Evolutionary conservation across 2,797 vertebrate species (phyloP), one percentile per base, ranked within the genome.

Genomic region (Halcyon smyrnensis): DNA sequence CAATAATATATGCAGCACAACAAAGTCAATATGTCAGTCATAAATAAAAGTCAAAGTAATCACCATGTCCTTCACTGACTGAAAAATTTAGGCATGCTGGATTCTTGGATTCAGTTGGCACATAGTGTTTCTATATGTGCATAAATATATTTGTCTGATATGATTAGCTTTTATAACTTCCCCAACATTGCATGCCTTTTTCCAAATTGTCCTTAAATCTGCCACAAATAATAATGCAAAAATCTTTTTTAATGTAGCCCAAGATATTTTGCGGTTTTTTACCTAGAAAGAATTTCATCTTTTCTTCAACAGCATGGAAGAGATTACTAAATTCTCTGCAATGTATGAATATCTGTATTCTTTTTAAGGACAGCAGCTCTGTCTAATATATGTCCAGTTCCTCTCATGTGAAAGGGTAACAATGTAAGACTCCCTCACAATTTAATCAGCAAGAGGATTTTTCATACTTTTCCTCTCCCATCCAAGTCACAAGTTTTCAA

Each of bases 341-440:
- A 7, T 14, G 13, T 20, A 24, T 32, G 19, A 28, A 53, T 13
- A 59, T 19, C 34, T 20, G 2, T 18, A 39, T 15, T 43, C 9
- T 48, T 43, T 59, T 5, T 30, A 48, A 48, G 11, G 13, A 18
- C 7, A 25, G 4, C 16, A 46, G 6, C 5, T 75, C 23, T 34
- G 5, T 7, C 8, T 59, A 16, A 5, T 28, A 7, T 20, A 14
- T 60, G 7, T 43, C 7, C 15, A 28, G 2, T 28, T 64, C 19
- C 3, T 53, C 25, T 69, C 23, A 64, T 53, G 23, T 48, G 14
- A 73, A 68, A 57, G 9, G 5, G 3, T 57, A 65, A 37, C 4
- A 34, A n/a, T 6, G 2, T 20, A 5, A 81, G 3, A 3, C 11
- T n/a, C n/a, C 12, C 5, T 14, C 41, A 57, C 3, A 23, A 12